phyloP scores from a whole-genome alignment of 2,888 invertebrate genomes.

The Steinernema carpocapsae region DNA sequence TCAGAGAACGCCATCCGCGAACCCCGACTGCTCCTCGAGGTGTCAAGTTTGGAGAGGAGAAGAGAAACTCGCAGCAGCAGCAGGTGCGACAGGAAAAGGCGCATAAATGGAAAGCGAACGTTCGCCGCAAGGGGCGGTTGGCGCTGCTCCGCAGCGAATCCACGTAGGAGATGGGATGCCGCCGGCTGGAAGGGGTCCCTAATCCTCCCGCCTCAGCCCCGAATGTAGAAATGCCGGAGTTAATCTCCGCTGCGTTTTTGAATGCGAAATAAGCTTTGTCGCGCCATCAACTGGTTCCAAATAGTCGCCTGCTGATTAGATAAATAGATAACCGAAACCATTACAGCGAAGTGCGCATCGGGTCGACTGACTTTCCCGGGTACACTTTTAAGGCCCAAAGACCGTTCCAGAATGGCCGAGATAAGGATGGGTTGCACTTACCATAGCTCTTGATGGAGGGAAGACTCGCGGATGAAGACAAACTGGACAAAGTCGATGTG shows the following conservation, averaged over 20 bases:
- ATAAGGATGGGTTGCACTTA: slow-evolving; percentile 5
- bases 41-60: slow-evolving; percentile 11
- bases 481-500: slow-evolving; percentile 26
- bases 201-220: slow-evolving; percentile 6
- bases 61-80: background rate
- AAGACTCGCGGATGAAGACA: background rate
- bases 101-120: slow-evolving; percentile 14
- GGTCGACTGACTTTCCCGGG: too few species aligned
- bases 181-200: background rate
- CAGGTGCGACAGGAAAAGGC: background rate
- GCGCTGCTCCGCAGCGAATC: background rate
- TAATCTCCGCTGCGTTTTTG: slow-evolving; percentile 35
- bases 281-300: slow-evolving; percentile 32
- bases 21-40: slow-evolving; percentile 27
- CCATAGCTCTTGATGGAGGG: slow-evolving; percentile 33
- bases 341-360: background rate
- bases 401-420: too few species aligned
- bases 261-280: slow-evolving; percentile 30
- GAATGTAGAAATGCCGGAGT: slow-evolving; percentile 20
- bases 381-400: too few species aligned
- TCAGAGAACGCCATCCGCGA: background rate
- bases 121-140: background rate
- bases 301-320: slow-evolving; percentile 22
- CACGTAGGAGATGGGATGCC: background rate
- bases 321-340: background rate